Evolutionary conservation across 2,888 invertebrate species (phyloP), one percentile per base, ranked within the genome.

Genomic region (Mimas tiliae): DNA sequence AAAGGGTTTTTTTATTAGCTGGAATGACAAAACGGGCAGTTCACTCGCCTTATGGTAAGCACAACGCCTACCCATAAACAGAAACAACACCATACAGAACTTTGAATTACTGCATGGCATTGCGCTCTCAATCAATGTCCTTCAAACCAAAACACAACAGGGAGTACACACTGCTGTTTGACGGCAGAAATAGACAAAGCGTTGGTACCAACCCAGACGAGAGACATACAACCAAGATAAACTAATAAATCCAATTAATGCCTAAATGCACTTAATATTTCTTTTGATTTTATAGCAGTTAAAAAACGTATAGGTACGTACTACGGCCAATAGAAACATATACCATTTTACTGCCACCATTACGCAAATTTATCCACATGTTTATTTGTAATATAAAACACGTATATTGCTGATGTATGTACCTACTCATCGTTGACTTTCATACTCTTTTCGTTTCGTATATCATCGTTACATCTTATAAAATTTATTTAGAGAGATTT

Each of bases 361-460:
- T 91, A 91, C 88, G 85, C 80, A 91, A 92, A 93, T 93, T 92
- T 91, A 91, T 88, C 88, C 86, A 89, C 90, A 93, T 90, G 92
- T 91, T 93, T 93, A 93, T 91, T 91, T 87, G 89, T 85, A 86
- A 87, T 90, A 90, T 90, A 91, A 91, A 91, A 88, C 87, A 63
- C 55, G 27, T 27, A 48, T 65, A 90, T 87, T 84, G 83, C 84
- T 75, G 71, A 74, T 81, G 76, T 83, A 80, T 82, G 84, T 83
- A 69, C 68, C 55, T 55, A 55, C 16, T 58, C 42, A 42, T 16
- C 11, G 58, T 72, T 65, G 73, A 73, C 74, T 78, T 77, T 69
- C 70, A 72, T 78, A 74, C 71, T 72, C 75, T 79, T 79, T 78
- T 75, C 69, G 73, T 73, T 70, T 65, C 62, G 69, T 34, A 70